A percentile compares a stretch with the other conserved stretches of the same genome.
Evolutionary conservation across 2,113 vertebrate genomes (phyloP).

Genomic region (Percina caprodes): DNA sequence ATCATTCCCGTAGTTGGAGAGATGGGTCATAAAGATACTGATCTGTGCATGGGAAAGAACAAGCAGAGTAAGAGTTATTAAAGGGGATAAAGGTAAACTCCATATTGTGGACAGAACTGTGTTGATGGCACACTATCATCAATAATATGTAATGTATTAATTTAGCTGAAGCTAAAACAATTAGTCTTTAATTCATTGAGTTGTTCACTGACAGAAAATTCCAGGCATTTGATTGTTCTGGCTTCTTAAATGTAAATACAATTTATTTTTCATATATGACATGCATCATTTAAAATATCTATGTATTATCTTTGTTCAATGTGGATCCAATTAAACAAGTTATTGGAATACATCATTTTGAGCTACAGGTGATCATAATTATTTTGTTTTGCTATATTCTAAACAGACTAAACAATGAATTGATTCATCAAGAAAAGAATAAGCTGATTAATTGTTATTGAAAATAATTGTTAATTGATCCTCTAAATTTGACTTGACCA

Average conservation of each 20-base stretch:
- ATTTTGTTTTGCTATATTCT: neutral
- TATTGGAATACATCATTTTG: neutral
- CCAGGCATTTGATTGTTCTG: neutral
- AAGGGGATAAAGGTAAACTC: neutral
- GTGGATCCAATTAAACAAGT: neutral
- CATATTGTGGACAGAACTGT: neutral
- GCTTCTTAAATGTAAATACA: neutral
- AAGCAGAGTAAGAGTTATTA: neutral
- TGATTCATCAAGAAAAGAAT: neutral
- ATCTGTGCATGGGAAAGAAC: slow-evolving; percentile 82
- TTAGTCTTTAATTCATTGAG: neutral
- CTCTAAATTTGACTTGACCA: neutral
- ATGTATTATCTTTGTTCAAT: neutral
- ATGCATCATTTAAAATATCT: neutral
- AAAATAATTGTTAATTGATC: neutral
- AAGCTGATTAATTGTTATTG: neutral
- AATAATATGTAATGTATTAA: neutral
- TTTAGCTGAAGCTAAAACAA: neutral
- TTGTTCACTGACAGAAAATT: neutral
- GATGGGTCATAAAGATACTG: slow-evolving; percentile 99
- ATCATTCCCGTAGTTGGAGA: slow-evolving; percentile 98
- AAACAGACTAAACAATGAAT: neutral
- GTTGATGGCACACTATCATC: no score
- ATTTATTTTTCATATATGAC: neutral
- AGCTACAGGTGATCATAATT: neutral